Percentiles rank a stretch among this genome's conserved stretches.
Conservation (phyloP, 2,797 vertebrate genomes). For the Apodemus agrarius region DNA sequence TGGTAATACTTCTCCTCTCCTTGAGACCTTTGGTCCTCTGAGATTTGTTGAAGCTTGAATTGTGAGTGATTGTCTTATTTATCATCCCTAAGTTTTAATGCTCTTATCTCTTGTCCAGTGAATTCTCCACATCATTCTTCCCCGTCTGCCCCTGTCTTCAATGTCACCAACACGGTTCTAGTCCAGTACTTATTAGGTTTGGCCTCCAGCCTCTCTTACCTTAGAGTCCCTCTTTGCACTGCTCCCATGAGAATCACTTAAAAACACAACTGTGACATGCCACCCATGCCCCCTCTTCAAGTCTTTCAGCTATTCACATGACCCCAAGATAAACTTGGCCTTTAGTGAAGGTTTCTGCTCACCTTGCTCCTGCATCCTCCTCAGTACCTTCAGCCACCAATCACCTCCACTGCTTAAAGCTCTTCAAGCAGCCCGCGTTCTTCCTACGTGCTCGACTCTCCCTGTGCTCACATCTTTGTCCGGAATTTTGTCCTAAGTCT, state of each 20-base stretch:
- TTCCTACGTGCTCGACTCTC: not conserved
- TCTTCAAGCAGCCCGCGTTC: not conserved
- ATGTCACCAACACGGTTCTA: not conserved
- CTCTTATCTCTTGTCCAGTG: not conserved
- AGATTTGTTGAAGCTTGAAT: not conserved
- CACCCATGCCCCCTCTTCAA: not conserved
- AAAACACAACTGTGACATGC: not conserved
- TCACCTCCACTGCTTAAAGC: not conserved
- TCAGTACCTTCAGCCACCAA: not conserved
- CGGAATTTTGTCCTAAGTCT: not conserved
- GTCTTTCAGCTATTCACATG: not conserved
- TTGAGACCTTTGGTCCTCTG: not conserved
- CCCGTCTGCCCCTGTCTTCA: not conserved
- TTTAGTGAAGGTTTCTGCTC: not conserved
- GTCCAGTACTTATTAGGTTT: not conserved
- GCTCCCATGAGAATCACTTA: not conserved
- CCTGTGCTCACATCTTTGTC: not conserved
- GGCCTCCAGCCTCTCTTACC: rapidly evolving
- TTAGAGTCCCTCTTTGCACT: not conserved
- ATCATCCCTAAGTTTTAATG: not conserved
- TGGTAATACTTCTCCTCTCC: not conserved
- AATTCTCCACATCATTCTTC: not conserved
- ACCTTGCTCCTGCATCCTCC: not conserved
- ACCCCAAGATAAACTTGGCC: not conserved
- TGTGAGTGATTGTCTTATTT: not conserved